Percentiles rank a stretch among this genome's conserved stretches.
Conservation (phyloP, 2,888 invertebrate genomes). For the Drosophila parthenogenetica region DNA sequence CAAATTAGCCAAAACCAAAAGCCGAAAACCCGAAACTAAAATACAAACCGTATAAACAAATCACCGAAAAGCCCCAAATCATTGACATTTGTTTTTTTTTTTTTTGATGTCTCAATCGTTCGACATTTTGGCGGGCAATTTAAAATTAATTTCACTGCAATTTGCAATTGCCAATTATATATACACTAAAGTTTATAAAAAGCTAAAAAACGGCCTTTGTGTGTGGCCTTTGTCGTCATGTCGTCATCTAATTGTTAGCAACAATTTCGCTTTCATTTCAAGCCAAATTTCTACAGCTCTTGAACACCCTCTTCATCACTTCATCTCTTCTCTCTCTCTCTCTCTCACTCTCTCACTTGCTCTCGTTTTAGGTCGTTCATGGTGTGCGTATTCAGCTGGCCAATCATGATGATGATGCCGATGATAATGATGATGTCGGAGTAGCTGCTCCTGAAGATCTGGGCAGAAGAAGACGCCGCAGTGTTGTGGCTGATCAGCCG, state of each 20-base stretch:
- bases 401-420: constrained; percentile 86
- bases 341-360: neutral
- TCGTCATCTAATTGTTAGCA: constrained; percentile 69
- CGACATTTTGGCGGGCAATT: constrained; percentile 77
- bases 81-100: constrained; percentile 64
- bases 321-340: constrained; percentile 2
- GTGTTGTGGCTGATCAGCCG: constrained; percentile 89
- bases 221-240: constrained; percentile 69
- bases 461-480: constrained; percentile 87
- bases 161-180: constrained; percentile 68
- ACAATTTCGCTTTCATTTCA: constrained; percentile 71
- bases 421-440: constrained; percentile 88
- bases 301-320: constrained; percentile 10
- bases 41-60: constrained; percentile 19
- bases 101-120: constrained; percentile 69
- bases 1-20: constrained; percentile 26
- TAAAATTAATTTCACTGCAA: constrained; percentile 77
- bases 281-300: constrained; percentile 17
- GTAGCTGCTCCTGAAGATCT: constrained; percentile 81
- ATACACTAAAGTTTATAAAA: constrained; percentile 25
- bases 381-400: constrained; percentile 92
- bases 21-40: constrained; percentile 17
- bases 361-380: constrained; percentile 89
- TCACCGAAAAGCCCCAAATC: constrained; percentile 53
- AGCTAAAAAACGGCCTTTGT: constrained; percentile 26